These are phyloP conservation scores for Danaus plexippus DNA, from an alignment of 1,140 invertebrate genomes.

Conservation along the genomic window DNA sequence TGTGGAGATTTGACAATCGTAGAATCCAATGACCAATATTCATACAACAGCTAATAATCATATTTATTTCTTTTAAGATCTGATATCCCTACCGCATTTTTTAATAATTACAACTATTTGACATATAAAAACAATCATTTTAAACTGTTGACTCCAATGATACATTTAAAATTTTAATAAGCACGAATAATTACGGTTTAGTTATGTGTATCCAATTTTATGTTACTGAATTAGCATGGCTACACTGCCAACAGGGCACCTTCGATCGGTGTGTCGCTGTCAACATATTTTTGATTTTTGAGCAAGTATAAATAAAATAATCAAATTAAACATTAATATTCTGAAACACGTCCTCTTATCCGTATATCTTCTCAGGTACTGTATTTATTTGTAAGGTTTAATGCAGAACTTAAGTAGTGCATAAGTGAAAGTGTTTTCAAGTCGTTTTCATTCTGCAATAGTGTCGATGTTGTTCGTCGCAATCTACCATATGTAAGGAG, in stretches of 20 bases:
- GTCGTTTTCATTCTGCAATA: slow-evolving; percentile 47
- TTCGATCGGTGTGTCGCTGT: slow-evolving; percentile 69
- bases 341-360: not conserved
- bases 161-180: too few species aligned
- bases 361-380: slow-evolving; percentile 2
- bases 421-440: slow-evolving; percentile 58
- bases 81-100: too few species aligned
- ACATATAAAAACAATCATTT: too few species aligned
- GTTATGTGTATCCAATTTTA: slow-evolving; percentile 3
- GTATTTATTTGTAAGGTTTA: slow-evolving; percentile 7
- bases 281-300: slow-evolving; percentile 53
- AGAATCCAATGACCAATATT: too few species aligned
- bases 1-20: too few species aligned
- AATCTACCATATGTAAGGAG: slow-evolving; percentile 56
- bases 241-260: slow-evolving; percentile 70
- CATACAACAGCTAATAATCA: too few species aligned
- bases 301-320: slow-evolving; percentile 26
- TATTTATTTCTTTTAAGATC: too few species aligned
- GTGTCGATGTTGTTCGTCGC: slow-evolving; percentile 59
- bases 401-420: slow-evolving; percentile 15
- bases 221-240: slow-evolving; percentile 32
- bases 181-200: too few species aligned
- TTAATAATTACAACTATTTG: too few species aligned
- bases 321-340: slow-evolving; percentile 10
- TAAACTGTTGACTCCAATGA: too few species aligned